Conservation (phyloP, 2,797 vertebrate genomes). For the Hybognathus amarus region DNA sequence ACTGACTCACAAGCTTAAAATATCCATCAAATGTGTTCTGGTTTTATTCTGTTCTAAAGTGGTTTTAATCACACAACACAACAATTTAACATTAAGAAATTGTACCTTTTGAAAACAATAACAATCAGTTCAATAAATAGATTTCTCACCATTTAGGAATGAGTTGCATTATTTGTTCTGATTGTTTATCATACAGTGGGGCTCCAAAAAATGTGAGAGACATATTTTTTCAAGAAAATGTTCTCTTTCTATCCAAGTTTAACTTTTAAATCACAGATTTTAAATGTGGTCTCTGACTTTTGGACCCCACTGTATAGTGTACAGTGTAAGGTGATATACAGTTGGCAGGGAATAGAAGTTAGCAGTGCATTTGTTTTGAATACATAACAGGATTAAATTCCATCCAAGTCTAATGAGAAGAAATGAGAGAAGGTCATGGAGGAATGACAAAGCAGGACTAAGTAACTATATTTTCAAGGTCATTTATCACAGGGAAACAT, state of each 20-base stretch:
- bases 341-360: neutral
- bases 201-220: neutral
- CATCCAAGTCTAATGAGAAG: slow-evolving; percentile 7
- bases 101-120: neutral
- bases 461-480: slow-evolving; percentile 26
- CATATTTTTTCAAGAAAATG: neutral
- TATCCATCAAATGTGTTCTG: slow-evolving; percentile 13
- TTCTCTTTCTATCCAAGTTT: neutral
- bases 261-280: neutral
- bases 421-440: slow-evolving; percentile 29
- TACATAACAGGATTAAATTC: slow-evolving; percentile 9
- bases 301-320: neutral
- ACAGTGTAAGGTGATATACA: slow-evolving; percentile 5
- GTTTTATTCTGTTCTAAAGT: slow-evolving; percentile 12
- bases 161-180: neutral
- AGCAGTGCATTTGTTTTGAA: slow-evolving; percentile 16
- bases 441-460: slow-evolving; percentile 46
- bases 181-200: neutral
- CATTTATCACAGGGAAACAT: slow-evolving; percentile 31
- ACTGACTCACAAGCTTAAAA: slow-evolving; percentile 41
- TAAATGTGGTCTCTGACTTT: neutral
- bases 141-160: neutral
- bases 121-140: neutral
- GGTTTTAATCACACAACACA: slow-evolving; percentile 14
- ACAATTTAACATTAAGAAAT: slow-evolving; percentile 14